Evolutionary conservation across 2,797 vertebrate species (phyloP), one percentile per base, ranked within the genome.

Genomic region (Bryconaethiops microstoma): DNA sequence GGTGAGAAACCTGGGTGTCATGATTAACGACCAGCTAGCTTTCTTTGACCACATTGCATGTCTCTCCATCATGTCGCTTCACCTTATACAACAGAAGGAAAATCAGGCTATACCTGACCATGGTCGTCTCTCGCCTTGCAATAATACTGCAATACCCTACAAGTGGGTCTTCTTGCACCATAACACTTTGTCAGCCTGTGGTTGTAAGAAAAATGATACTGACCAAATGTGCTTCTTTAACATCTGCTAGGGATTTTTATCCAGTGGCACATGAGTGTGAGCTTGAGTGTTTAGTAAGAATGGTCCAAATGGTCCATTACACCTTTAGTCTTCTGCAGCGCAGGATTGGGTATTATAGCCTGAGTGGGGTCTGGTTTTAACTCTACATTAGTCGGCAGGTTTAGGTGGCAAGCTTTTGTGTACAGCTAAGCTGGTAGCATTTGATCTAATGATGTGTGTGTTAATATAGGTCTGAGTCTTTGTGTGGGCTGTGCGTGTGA

Each of bases 361-460:
- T 13, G 14, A 50, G 25, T 9, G 29, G 59, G 59, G n/a, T 21
- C 48, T 50, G 10, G 9, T 50, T 72, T 35, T 40, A 52, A 21
- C 25, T 52, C 29, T 25, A 23, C 5, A 19, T 17, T 35, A 63
- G 59, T 39, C 40, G 54, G 23, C 71, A 40, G 54, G 19, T 74
- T 57, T 73, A 73, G 70, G 70, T 57, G 29, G 52, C 29, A 7
- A n/a, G 50, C 70, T 73, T 73, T 74, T 74, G 71, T 74, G 7
- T 74, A 62, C 68, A 45, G 21, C 54, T 3, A 21, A 70, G 48
- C 16, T 74, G 39, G 25, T 60, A 65, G 60, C 17, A 54, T 68
- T 79, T 76, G 80, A 77, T 79, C 72, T 72, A 75, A 77, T 69
- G 80, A 79, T 52, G 40, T 57, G 77, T 57, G 77, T 73, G 77